phyloP scores from a whole-genome alignment of 2,888 invertebrate genomes.

The Mesopsocus fuscifrons region DNA sequence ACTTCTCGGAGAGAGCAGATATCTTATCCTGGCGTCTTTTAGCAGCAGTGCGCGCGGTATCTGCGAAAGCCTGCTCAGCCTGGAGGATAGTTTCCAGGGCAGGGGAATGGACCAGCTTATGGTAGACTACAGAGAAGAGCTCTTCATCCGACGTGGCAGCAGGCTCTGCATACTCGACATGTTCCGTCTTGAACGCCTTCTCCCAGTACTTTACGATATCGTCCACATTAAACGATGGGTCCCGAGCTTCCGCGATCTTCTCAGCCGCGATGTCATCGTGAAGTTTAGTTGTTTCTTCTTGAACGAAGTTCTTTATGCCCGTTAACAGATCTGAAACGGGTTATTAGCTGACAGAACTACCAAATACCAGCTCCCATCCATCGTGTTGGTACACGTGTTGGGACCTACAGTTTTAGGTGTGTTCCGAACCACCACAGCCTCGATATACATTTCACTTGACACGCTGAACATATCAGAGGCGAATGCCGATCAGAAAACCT shows the following conservation, averaged over 20 bases:
- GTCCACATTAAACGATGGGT: constrained; percentile 47
- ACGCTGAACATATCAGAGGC: too few species aligned
- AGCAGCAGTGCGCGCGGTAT: constrained; percentile 52
- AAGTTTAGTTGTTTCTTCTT: constrained; percentile 42
- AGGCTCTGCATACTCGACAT: constrained; percentile 64
- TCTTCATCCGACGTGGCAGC: constrained; percentile 69
- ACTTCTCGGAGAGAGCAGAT: constrained; percentile 43
- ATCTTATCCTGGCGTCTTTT: constrained; percentile 55
- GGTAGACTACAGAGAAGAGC: constrained; percentile 69
- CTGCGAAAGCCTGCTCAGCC: constrained; percentile 72
- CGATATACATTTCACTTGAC: too few species aligned
- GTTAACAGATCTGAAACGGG: constrained; percentile 33
- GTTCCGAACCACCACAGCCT: too few species aligned
- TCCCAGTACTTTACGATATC: constrained; percentile 62
- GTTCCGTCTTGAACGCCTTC: constrained; percentile 57
- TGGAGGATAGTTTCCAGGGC: constrained; percentile 74
- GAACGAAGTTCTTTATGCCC: constrained; percentile 41
- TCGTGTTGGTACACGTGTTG: too few species aligned
- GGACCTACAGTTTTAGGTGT: too few species aligned
- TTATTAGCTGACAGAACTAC: background rate
- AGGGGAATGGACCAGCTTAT: constrained; percentile 62
- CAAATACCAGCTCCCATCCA: too few species aligned
- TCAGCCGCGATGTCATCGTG: constrained; percentile 44
- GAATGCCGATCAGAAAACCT: too few species aligned
- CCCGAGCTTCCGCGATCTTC: constrained; percentile 37